Conservation (phyloP, 2,113 vertebrate genomes). For the Actenoides lindsayi region DNA sequence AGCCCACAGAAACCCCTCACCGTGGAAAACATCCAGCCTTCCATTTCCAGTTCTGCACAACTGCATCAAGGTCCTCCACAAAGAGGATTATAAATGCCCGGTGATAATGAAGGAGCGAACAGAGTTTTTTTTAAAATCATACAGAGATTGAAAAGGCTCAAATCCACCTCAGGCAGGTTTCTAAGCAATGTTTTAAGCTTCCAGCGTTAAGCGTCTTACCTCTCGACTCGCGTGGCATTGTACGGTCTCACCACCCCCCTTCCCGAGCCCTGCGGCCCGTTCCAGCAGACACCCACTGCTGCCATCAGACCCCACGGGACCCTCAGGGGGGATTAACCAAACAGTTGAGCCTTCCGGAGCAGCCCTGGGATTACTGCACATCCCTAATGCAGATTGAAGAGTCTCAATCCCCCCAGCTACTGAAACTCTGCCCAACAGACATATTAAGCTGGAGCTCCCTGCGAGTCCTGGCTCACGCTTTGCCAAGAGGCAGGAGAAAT, state of each 20-base stretch:
- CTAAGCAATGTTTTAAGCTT: neutral
- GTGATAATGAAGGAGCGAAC: neutral
- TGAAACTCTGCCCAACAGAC: neutral
- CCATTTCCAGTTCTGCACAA: neutral
- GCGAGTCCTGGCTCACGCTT: rapidly evolving
- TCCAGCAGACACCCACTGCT: neutral
- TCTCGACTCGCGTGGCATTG: rapidly evolving
- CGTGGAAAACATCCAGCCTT: neutral
- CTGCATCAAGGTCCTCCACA: neutral
- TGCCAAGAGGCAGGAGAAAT: rapidly evolving
- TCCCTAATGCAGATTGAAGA: rapidly evolving
- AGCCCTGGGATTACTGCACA: neutral
- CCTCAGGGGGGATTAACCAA: neutral
- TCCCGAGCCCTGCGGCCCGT: rapidly evolving
- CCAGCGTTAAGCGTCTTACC: rapidly evolving
- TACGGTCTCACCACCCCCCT: rapidly evolving
- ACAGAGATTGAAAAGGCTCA: neutral
- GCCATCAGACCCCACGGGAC: rapidly evolving
- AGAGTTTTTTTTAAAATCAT: neutral
- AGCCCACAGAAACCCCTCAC: rapidly evolving
- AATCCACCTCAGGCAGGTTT: neutral
- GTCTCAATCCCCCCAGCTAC: rapidly evolving
- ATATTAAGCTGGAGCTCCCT: neutral
- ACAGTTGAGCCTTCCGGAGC: neutral
- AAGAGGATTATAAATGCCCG: rapidly evolving